Percentiles rank a stretch among this genome's conserved stretches.
Evolutionary conservation across 2,797 vertebrate species (phyloP).

Genomic region (Sylvia borin): DNA sequence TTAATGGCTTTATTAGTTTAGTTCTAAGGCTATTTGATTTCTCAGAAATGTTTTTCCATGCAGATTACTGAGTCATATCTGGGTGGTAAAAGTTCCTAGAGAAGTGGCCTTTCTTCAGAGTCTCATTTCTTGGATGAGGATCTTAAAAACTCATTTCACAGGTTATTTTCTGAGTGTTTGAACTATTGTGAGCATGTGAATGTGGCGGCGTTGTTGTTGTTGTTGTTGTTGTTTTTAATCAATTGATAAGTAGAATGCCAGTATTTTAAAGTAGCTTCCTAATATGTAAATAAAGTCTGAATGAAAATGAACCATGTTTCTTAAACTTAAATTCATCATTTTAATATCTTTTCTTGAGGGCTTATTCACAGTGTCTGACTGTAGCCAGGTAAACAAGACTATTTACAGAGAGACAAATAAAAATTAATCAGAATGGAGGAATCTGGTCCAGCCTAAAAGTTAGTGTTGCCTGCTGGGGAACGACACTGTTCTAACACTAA

Average conservation of each 20-base stretch:
- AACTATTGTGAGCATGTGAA: neutral
- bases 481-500: neutral
- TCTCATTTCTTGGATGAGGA: neutral
- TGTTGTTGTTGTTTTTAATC: neutral
- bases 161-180: neutral
- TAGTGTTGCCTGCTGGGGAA: neutral
- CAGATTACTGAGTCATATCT: neutral
- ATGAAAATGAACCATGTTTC: neutral
- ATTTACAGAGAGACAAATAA: neutral
- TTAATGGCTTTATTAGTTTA: slow-evolving; percentile 24
- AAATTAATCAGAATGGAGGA: neutral
- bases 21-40: neutral
- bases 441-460: neutral
- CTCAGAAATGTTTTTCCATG: slow-evolving; percentile 4
- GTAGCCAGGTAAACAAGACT: neutral
- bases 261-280: neutral
- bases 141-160: neutral
- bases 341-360: neutral
- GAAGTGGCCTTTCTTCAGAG: neutral
- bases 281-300: neutral
- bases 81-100: neutral
- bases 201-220: neutral
- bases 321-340: neutral
- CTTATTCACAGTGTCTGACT: neutral
- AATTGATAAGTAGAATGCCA: neutral